Evolutionary conservation across 2,888 invertebrate species (phyloP).

Genomic region (Chaetogeoica ovagalla): DNA sequence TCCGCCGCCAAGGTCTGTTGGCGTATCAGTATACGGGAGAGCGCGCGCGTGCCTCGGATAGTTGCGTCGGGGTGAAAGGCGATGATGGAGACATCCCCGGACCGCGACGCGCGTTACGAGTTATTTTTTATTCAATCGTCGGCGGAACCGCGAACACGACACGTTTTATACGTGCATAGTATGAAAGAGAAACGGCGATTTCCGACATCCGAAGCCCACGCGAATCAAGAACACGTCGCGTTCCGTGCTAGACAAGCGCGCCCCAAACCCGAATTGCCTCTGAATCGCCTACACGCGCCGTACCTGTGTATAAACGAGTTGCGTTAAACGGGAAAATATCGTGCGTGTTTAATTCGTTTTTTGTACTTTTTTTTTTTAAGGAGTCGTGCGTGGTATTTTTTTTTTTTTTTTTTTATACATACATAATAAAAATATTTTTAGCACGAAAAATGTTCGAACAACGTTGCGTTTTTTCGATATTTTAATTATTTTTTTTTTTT

Average conservation of each 20-base stretch:
- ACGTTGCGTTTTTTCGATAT: neutral
- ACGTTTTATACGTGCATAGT: neutral
- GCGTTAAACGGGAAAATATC: too few relatives aligned
- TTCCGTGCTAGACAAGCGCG: neutral
- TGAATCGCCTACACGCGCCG: conserved; percentile 43
- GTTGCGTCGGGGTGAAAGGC: neutral
- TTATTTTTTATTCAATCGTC: too few relatives aligned
- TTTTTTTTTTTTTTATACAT: neutral
- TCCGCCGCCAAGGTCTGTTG: neutral
- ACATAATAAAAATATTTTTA: neutral
- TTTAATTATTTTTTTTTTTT: too few relatives aligned
- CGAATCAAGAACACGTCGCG: neutral
- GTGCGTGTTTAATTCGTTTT: too few relatives aligned
- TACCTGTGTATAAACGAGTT: neutral
- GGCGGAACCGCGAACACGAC: neutral
- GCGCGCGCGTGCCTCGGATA: neutral
- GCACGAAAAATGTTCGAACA: neutral
- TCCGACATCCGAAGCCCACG: conserved; percentile 17
- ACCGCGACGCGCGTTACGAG: neutral
- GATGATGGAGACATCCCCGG: neutral
- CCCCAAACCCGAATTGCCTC: conserved; percentile 33
- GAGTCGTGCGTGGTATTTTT: neutral
- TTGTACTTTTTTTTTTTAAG: too few relatives aligned
- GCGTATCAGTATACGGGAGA: neutral
- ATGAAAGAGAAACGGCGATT: conserved; percentile 21